These are phyloP conservation scores for Aleiodes sp. DNA, from an alignment of 1,140 invertebrate genomes.

Conservation along the genomic window DNA sequence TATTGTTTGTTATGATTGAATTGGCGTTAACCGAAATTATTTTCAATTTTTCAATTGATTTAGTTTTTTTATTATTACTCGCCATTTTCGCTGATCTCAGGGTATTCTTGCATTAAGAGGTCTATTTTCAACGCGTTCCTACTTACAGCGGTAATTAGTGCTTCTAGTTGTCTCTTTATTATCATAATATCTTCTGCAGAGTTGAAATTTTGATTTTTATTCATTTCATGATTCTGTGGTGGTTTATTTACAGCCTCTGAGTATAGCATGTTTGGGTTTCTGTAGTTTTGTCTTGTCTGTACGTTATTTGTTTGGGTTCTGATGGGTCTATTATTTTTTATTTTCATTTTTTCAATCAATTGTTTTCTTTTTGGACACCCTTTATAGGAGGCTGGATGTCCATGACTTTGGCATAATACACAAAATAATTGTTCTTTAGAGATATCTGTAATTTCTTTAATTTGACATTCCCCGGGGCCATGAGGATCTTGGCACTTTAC, in stretches of 20 bases:
- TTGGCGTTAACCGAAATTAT: slow-evolving; percentile 27
- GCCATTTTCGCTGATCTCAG: neutral
- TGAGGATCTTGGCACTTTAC: too few relatives aligned
- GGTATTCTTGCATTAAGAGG: neutral
- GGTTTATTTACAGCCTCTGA: neutral
- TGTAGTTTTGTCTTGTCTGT: neutral
- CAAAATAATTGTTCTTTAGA: slow-evolving; percentile 17
- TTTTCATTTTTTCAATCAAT: neutral
- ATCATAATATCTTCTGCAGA: neutral
- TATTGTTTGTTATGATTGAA: slow-evolving; percentile 23
- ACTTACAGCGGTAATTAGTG: neutral
- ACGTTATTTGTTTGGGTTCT: neutral
- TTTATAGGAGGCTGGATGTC: slow-evolving; percentile 27
- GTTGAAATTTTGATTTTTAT: too few relatives aligned
- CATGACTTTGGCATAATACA: slow-evolving; percentile 2
- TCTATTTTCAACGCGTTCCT: neutral
- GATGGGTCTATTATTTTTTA: neutral
- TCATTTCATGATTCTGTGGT: neutral
- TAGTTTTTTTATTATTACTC: neutral
- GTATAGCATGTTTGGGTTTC: neutral
- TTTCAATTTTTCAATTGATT: neutral
- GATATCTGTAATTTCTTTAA: neutral
- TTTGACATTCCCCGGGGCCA: slow-evolving; percentile 18
- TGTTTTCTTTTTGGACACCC: slow-evolving; percentile 24
- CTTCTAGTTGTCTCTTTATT: neutral